phyloP scores from a whole-genome alignment of 2,113 vertebrate genomes.

The Lophochroa leadbeateri region DNA sequence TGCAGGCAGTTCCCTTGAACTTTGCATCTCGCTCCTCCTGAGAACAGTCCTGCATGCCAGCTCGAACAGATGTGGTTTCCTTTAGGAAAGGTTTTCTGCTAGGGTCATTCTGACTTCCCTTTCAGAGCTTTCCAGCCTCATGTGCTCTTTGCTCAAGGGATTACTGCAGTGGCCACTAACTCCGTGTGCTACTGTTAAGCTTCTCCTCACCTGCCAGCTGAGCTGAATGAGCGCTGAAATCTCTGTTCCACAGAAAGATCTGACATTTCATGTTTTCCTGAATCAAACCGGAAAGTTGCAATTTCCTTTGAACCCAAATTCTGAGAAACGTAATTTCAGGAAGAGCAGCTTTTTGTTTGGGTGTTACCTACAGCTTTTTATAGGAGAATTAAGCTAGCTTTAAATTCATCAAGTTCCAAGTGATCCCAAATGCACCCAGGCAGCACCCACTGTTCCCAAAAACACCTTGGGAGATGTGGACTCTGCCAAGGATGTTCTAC shows the following conservation, averaged over 20 bases:
- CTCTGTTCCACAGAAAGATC: slow-evolving; percentile 26
- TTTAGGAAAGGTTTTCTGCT: slow-evolving; percentile 37
- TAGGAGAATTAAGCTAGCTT: not conserved
- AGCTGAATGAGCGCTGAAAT: not conserved
- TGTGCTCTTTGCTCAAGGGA: slow-evolving; percentile 52
- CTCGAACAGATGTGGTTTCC: slow-evolving; percentile 39
- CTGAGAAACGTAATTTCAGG: slow-evolving; percentile 12
- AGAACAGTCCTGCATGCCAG: slow-evolving; percentile 55
- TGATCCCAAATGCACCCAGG: not conserved
- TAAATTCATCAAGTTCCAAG: not conserved
- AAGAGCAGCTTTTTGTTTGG: slow-evolving; percentile 35
- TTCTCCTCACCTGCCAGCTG: slow-evolving; percentile 49
- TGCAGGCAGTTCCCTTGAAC: slow-evolving; percentile 30
- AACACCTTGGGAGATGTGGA: fast-evolving
- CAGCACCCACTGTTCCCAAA: not conserved
- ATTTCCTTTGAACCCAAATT: slow-evolving; percentile 47
- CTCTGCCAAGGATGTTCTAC: not conserved
- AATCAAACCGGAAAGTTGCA: slow-evolving; percentile 51
- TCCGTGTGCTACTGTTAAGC: not conserved
- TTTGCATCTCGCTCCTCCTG: slow-evolving; percentile 19
- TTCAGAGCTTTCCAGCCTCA: slow-evolving; percentile 40
- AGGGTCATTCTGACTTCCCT: slow-evolving; percentile 43
- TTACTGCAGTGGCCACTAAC: not conserved
- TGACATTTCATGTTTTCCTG: slow-evolving; percentile 38
- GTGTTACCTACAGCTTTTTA: not conserved